These are phyloP conservation scores for Melieria crassipennis DNA, from an alignment of 2,888 invertebrate genomes.

Conservation along the genomic window DNA sequence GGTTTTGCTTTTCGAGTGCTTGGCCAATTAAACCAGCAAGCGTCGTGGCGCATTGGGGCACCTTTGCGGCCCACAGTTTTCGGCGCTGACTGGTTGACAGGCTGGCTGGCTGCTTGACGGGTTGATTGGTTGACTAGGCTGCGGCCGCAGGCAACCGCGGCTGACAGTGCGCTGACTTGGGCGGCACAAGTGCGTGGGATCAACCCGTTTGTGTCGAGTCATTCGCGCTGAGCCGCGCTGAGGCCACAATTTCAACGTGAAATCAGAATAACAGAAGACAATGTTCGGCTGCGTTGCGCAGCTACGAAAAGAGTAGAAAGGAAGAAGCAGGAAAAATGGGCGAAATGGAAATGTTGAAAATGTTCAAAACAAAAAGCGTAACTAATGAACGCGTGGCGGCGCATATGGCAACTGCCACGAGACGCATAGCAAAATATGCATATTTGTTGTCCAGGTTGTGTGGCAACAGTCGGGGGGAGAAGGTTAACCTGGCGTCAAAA, in stretches of 20 bases:
- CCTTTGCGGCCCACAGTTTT: constrained; percentile 52
- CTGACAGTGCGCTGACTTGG: constrained; percentile 17
- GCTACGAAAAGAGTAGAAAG: too few species aligned
- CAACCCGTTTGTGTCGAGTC: constrained; percentile 45
- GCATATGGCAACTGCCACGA: too few species aligned
- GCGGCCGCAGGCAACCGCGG: constrained; percentile 28
- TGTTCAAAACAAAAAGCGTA: too few species aligned
- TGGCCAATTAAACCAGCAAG: background rate
- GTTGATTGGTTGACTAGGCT: background rate
- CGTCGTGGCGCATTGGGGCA: constrained; percentile 42
- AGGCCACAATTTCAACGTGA: background rate
- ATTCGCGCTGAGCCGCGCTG: constrained; percentile 43
- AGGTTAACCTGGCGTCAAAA: constrained; percentile 21
- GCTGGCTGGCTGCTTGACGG: background rate
- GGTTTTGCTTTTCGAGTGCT: too few species aligned
- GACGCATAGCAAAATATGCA: too few species aligned
- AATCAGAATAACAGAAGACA: background rate
- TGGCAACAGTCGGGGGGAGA: background rate
- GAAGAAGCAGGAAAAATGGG: too few species aligned
- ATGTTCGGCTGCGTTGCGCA: background rate
- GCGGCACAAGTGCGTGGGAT: constrained; percentile 48
- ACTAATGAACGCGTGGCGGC: too few species aligned
- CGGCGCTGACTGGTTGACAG: constrained; percentile 9
- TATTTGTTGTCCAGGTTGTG: too few species aligned
- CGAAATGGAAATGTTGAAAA: too few species aligned